Percentiles rank a stretch among this genome's conserved stretches.
These are phyloP conservation scores for Chironomus tepperi DNA, from an alignment of 1,140 invertebrate species.

Conservation along the genomic window DNA sequence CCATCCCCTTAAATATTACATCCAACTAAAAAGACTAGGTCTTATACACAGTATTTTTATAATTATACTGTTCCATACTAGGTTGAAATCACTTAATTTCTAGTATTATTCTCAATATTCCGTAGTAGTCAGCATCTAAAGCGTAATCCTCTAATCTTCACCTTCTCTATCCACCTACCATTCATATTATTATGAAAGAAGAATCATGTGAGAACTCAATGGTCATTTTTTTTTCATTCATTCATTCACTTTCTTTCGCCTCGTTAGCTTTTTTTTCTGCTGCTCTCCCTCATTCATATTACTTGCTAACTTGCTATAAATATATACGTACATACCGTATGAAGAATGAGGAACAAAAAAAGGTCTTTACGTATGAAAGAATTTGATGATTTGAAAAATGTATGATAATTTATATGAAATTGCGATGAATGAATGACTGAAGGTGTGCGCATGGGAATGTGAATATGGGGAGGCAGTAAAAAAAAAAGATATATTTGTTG, in stretches of 20 bases:
- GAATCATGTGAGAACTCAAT: conserved; percentile 12
- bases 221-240: neutral
- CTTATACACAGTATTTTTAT: too few species aligned
- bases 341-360: conserved; percentile 16
- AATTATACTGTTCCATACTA: too few species aligned
- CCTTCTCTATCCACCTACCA: too few species aligned
- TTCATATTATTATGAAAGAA: neutral
- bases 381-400: conserved; percentile 23
- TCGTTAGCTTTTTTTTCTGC: conserved; percentile 12
- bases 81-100: too few species aligned
- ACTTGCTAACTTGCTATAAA: conserved; percentile 12
- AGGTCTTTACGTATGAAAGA: conserved; percentile 21
- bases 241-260: conserved; percentile 6
- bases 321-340: neutral
- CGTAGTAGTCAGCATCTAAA: too few species aligned
- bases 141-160: too few species aligned
- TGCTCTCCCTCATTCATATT: neutral
- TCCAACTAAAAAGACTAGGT: too few species aligned
- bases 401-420: conserved; percentile 23
- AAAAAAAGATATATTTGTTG: too few species aligned
- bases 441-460: too few species aligned
- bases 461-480: too few species aligned
- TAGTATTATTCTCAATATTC: too few species aligned
- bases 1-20: too few species aligned
- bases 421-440: neutral